Evolutionary conservation across 2,888 invertebrate species (phyloP).

Genomic region (Megastigmus dorsalis): DNA sequence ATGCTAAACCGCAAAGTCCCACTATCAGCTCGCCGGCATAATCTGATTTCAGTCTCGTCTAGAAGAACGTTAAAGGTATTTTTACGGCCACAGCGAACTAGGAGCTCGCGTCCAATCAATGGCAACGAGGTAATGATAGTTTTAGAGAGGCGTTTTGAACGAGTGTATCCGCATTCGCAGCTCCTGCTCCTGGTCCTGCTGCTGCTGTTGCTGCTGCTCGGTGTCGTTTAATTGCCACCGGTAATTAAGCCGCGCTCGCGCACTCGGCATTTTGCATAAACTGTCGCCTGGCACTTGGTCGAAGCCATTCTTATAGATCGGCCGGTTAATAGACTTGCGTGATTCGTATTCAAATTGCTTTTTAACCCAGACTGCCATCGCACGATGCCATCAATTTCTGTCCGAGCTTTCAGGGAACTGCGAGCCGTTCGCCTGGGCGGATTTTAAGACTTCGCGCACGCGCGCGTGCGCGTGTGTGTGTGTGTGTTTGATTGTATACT

Average conservation of each 20-base stretch:
- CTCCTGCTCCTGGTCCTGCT: no score
- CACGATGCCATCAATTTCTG: no score
- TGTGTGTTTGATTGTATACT: no score
- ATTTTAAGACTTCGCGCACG: no score
- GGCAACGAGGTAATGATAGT: conserved; percentile 22
- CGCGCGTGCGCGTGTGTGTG: no score
- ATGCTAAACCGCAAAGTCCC: no score
- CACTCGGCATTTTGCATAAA: conserved; percentile 28
- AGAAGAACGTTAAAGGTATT: conserved; percentile 20
- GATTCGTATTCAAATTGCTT: conserved; percentile 17
- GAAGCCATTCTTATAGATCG: conserved; percentile 11
- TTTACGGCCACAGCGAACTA: conserved; percentile 32
- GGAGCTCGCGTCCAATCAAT: conserved; percentile 10
- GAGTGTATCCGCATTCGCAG: neutral
- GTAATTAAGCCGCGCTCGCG: conserved; percentile 50
- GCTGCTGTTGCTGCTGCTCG: no score
- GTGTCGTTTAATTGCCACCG: conserved; percentile 18
- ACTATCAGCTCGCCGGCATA: no score
- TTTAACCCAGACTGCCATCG: no score
- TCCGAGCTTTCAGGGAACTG: no score
- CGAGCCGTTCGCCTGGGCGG: no score
- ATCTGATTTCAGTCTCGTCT: no score
- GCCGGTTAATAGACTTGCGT: conserved; percentile 12
- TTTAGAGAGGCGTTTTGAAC: conserved; percentile 20
- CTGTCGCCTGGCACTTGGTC: conserved; percentile 2